These are phyloP conservation scores for Magallana angulata DNA, from an alignment of 1,140 invertebrate genomes.

Conservation along the genomic window DNA sequence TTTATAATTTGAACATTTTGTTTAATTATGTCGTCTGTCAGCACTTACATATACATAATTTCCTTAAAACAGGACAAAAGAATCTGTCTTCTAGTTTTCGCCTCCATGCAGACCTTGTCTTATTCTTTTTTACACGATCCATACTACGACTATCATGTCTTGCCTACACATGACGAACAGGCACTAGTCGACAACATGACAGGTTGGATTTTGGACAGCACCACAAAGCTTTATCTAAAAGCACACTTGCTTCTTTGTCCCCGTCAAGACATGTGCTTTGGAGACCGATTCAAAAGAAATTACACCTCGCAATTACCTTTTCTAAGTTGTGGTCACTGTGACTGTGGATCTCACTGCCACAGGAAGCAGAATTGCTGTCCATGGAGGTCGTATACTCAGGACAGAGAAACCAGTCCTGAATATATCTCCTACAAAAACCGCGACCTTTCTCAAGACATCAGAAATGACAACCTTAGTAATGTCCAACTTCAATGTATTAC, in stretches of 20 bases:
- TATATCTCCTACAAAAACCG: neutral
- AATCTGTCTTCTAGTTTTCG: too few species aligned
- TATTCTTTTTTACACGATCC: too few species aligned
- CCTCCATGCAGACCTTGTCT: too few species aligned
- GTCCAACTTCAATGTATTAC: neutral
- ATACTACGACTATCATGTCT: too few species aligned
- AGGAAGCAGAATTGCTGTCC: slow-evolving; percentile 1
- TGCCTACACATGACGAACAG: neutral
- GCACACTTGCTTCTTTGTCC: neutral
- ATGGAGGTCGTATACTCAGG: neutral
- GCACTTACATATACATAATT: too few species aligned
- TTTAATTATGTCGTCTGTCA: too few species aligned
- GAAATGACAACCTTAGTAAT: neutral
- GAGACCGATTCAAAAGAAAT: neutral
- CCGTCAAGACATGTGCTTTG: neutral
- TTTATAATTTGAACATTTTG: too few species aligned
- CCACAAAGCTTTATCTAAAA: neutral
- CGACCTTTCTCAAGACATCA: neutral
- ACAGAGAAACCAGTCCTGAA: neutral
- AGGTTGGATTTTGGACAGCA: neutral
- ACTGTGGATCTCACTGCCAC: neutral
- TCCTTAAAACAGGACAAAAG: too few species aligned
- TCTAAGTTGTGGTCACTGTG: neutral
- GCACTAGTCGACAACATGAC: neutral
- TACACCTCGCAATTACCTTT: neutral